Conservation (phyloP, 2,888 invertebrate genomes). For the Antheraea assamensis region DNA sequence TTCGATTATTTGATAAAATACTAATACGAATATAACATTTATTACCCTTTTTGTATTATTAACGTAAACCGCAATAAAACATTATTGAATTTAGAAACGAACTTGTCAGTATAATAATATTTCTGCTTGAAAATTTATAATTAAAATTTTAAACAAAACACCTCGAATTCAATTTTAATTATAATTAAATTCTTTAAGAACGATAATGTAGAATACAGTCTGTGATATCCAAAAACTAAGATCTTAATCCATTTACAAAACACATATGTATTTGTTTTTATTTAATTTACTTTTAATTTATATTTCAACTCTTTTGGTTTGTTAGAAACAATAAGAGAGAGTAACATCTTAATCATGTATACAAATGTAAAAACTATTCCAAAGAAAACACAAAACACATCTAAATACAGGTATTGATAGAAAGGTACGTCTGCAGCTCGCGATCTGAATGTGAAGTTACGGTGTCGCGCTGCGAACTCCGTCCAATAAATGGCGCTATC, state of each 20-base stretch:
- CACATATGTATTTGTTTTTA: background rate
- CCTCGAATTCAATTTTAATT: no score
- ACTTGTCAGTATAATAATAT: no score
- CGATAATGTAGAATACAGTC: no score
- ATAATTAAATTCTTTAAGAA: no score
- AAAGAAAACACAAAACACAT: conserved; percentile 52
- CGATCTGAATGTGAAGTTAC: conserved; percentile 57
- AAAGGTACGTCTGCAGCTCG: conserved; percentile 55
- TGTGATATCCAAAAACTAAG: no score
- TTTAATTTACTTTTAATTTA: background rate
- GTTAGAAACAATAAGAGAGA: background rate
- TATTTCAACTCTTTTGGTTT: background rate
- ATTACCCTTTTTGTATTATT: no score
- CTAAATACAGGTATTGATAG: conserved; percentile 70
- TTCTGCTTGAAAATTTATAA: no score
- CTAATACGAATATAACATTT: no score
- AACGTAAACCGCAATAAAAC: no score
- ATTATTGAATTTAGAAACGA: no score
- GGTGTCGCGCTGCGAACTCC: conserved; percentile 79
- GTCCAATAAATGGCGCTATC: conserved; percentile 82
- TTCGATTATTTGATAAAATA: no score
- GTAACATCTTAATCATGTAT: background rate
- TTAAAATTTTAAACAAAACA: no score
- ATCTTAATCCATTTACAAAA: background rate
- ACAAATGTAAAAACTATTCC: conserved; percentile 8